These are phyloP conservation scores for Microhierax caerulescens DNA, from an alignment of 2,797 vertebrate species.

Conservation along the genomic window DNA sequence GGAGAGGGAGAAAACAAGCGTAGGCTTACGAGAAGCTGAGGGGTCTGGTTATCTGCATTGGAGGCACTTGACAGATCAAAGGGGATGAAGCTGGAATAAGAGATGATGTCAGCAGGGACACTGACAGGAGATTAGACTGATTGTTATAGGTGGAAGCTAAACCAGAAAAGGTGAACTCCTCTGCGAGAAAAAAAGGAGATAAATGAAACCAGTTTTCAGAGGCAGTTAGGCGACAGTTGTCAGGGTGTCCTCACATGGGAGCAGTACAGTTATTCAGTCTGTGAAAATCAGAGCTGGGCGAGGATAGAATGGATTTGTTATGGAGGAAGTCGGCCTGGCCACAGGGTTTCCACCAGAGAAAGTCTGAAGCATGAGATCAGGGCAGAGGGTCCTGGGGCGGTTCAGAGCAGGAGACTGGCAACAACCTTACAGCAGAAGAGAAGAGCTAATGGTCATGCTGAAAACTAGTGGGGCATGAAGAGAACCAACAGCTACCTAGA, in stretches of 20 bases:
- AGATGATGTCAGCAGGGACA: not conserved
- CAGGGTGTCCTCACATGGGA: not conserved
- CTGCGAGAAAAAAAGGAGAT: not conserved
- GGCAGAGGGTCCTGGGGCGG: not conserved
- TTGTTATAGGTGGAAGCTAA: not conserved
- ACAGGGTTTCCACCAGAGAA: not conserved
- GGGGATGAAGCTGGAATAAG: not conserved
- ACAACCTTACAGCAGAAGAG: not conserved
- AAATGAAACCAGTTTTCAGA: not conserved
- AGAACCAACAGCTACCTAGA: not conserved
- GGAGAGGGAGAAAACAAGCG: not conserved
- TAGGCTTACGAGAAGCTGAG: not conserved
- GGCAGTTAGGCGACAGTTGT: not conserved
- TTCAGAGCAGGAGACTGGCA: not conserved
- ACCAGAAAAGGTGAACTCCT: not conserved
- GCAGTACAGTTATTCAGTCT: not conserved
- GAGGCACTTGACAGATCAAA: not conserved
- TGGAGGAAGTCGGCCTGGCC: not conserved
- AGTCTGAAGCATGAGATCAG: not conserved
- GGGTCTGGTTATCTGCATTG: not conserved
- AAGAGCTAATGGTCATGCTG: not conserved
- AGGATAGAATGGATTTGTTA: not conserved
- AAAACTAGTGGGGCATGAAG: not conserved
- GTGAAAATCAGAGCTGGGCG: not conserved
- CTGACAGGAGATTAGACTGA: not conserved